These are phyloP conservation scores for Leptobrachium leishanense DNA, from an alignment of 2,113 vertebrate genomes.

Conservation along the genomic window DNA sequence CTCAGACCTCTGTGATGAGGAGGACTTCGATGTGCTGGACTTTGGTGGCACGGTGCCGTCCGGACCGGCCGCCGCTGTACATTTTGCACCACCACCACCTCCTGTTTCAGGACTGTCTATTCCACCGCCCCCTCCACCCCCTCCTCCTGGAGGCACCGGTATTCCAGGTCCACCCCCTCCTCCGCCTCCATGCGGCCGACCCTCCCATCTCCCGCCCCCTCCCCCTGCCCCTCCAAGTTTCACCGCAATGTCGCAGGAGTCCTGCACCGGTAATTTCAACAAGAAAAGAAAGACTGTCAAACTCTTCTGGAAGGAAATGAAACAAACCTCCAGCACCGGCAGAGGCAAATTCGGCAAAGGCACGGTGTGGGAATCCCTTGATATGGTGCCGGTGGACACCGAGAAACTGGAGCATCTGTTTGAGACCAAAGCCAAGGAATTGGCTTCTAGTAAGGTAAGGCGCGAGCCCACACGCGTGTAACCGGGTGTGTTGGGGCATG, in stretches of 20 bases:
- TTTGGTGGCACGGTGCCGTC: constrained; percentile 56
- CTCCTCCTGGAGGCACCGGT: constrained; percentile 37
- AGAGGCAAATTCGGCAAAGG: constrained; percentile 74
- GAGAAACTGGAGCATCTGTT: constrained; percentile 88
- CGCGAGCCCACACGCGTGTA: too few relatives aligned
- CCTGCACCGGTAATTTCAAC: constrained; percentile 48
- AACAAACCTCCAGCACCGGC: constrained; percentile 66
- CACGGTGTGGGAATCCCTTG: constrained; percentile 88
- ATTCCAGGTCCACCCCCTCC: constrained; percentile 28
- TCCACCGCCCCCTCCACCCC: constrained; percentile 68
- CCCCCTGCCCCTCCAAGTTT: constrained; percentile 46
- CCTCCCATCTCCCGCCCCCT: constrained; percentile 53
- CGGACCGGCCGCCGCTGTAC: constrained; percentile 49
- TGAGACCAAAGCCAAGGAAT: constrained; percentile 89
- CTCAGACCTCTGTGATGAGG: constrained; percentile 89
- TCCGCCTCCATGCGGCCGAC: constrained; percentile 27
- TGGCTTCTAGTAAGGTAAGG: constrained; percentile 79
- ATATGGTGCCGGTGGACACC: constrained; percentile 80
- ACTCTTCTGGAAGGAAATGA: constrained; percentile 95
- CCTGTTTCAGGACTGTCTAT: constrained; percentile 52
- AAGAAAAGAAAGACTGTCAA: constrained; percentile 92
- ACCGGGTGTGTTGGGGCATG: too few relatives aligned
- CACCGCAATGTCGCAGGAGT: constrained; percentile 34
- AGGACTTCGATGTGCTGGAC: constrained; percentile 86
- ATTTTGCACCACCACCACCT: constrained; percentile 58